A percentile compares a stretch with the other conserved stretches of the same genome.
phyloP scores from a whole-genome alignment of 2,888 invertebrate species.

The Apotomis turbidana region DNA sequence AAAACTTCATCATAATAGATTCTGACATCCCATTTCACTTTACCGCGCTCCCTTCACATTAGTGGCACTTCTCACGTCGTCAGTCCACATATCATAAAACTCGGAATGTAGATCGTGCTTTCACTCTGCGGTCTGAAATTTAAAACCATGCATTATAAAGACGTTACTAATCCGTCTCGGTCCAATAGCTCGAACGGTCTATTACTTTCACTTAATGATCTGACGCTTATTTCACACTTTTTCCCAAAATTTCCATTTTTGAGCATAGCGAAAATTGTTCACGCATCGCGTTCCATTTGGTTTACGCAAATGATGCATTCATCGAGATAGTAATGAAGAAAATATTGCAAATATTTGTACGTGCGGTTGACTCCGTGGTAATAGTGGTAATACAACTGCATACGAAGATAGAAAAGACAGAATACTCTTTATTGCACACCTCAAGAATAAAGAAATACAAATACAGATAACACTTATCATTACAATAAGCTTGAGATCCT shows the following conservation, averaged over 20 bases:
- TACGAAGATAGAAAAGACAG: no score
- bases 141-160: conserved; percentile 63
- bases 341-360: conserved; percentile 1
- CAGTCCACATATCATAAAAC: conserved; percentile 40
- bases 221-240: conserved; percentile 41
- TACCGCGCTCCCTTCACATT: conserved; percentile 29
- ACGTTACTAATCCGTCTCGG: conserved; percentile 63
- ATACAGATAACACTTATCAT: no score
- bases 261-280: conserved; percentile 44
- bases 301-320: conserved; percentile 23
- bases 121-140: conserved; percentile 69
- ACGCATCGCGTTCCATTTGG: conserved; percentile 38
- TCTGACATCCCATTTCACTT: conserved; percentile 28
- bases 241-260: conserved; percentile 47
- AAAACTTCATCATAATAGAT: conserved; percentile 12
- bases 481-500: no score
- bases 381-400: no score
- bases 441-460: no score
- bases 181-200: conserved; percentile 57
- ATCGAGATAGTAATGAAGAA: no score
- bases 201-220: conserved; percentile 56
- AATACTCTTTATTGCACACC: no score
- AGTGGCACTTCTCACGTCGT: conserved; percentile 34
- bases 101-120: conserved; percentile 51
- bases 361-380: no score